A percentile compares a stretch with the other conserved stretches of the same genome.
phyloP scores from a whole-genome alignment of 2,113 vertebrate species.

The Lathamus discolor region DNA sequence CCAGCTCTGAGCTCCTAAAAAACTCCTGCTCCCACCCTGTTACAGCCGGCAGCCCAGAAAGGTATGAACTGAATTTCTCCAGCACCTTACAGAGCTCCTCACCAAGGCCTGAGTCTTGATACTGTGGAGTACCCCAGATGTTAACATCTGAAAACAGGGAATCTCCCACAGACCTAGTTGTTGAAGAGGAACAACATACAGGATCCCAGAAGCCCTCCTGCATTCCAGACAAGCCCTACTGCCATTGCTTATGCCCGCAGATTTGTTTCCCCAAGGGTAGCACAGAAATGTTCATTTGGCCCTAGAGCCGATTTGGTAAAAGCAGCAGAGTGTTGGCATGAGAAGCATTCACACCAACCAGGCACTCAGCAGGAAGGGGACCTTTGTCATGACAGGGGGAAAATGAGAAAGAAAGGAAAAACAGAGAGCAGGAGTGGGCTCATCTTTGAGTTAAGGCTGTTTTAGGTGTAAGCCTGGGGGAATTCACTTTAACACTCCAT shows the following conservation, averaged over 20 bases:
- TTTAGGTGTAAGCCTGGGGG: slow-evolving; percentile 59
- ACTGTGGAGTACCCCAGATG: background rate
- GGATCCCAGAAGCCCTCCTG: background rate
- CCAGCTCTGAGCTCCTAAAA: background rate
- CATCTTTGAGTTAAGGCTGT: slow-evolving; percentile 14
- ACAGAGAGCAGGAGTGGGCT: background rate
- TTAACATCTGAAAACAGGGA: background rate
- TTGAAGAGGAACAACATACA: background rate
- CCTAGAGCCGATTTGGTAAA: background rate
- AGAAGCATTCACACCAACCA: background rate
- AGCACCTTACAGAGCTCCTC: background rate
- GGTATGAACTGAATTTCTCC: background rate
- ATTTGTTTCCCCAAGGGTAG: background rate
- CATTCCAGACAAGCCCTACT: background rate
- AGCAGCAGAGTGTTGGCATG: background rate
- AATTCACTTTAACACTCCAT: slow-evolving; percentile 52
- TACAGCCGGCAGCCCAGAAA: background rate
- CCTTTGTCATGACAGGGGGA: background rate
- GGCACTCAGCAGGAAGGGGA: background rate
- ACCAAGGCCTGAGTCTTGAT: background rate
- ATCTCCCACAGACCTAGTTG: background rate
- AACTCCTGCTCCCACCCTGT: background rate
- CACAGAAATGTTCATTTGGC: background rate
- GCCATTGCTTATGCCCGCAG: background rate
- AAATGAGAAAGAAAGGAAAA: background rate